Base-by-base conservation (phyloP, 2,888 invertebrate species). In the Drosophila anomalipes region DNA sequence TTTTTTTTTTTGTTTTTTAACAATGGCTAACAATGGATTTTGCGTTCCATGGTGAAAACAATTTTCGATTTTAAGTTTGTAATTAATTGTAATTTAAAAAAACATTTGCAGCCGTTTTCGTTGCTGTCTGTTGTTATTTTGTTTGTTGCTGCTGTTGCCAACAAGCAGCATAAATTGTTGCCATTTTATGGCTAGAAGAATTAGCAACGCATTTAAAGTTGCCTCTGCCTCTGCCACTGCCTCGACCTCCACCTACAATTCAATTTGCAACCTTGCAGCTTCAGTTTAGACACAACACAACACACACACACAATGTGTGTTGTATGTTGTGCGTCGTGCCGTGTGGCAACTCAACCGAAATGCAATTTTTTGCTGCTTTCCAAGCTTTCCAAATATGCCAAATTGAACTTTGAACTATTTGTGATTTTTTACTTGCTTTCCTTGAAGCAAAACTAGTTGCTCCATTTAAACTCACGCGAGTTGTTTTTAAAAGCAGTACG, bases 191-290 rank as follows among this genome's bases (percentile, higher is more conserved):
- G 77, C 74, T 83, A 65, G 56, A 58, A 79, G 72, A 79, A 82
- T 78, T 82, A 57, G 82, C 83, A 78, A 81, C 81, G 81, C 78
- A 76, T 79, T 81, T 66, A 62, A 32, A 28, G 28, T 54, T 62
- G 74, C 30, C 35, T 26, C 39, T 37, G 59, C 57, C 52, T 44
- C 60, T 69, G 68, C 60, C 64, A 59, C 78, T 64, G 75, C 75
- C 58, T 61, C 75, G 81, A 81, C 86, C 86, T 86, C 83, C 88
- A 83, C 88, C 86, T 86, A 88, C 88, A 83, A 82, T 83, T 78
- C 68, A 83, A 82, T 83, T 74, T 69, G 70, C 74, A 75, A 86
- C 83, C 82, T 84, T 82, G 84, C 84, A 79, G 64, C 73, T 65
- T 57, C 74, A 63, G 16, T 47, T 26, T 41, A 65, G 52, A 62